Conservation (phyloP, 2,888 invertebrate species). For the Cephus nigrinus region DNA sequence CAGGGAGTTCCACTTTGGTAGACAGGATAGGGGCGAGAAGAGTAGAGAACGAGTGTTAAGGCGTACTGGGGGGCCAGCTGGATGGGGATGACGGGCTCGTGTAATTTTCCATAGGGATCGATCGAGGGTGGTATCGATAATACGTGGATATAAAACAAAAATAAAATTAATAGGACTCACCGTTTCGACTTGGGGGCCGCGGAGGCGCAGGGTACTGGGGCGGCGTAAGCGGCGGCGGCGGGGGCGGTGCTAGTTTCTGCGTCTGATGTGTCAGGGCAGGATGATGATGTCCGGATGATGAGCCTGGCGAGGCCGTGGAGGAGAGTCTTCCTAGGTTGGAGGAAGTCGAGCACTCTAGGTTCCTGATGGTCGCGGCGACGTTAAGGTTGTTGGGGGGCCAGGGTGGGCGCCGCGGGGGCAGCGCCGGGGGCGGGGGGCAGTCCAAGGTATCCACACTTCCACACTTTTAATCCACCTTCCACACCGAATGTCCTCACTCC, state of each 20-base stretch:
- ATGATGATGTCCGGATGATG: conserved; percentile 7
- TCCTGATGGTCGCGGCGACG: conserved; percentile 45
- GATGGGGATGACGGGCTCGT: neutral
- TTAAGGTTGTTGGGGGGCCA: conserved; percentile 66
- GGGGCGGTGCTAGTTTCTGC: conserved; percentile 19
- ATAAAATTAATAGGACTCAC: conserved; percentile 42
- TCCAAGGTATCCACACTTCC: conserved; percentile 67
- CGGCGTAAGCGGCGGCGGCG: conserved; percentile 57
- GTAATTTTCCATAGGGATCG: neutral
- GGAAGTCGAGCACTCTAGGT: conserved; percentile 38
- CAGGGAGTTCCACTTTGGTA: neutral
- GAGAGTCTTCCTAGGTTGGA: neutral
- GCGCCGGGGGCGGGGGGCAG: conserved; percentile 68
- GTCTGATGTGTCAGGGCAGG: neutral
- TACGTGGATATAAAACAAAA: neutral
- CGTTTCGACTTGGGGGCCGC: conserved; percentile 65
- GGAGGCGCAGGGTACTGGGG: conserved; percentile 64
- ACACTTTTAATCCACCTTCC: conserved; percentile 62
- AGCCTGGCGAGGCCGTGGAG: neutral
- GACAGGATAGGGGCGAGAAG: neutral
- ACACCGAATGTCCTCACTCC: conserved; percentile 47
- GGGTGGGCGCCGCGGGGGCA: conserved; percentile 66
- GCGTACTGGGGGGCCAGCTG: neutral
- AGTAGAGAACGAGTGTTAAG: neutral
- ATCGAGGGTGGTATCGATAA: no score